Percentiles rank a stretch among this genome's conserved stretches.
Evolutionary conservation across 2,113 vertebrate species (phyloP).

Genomic region (Anthoscopus minutus): DNA sequence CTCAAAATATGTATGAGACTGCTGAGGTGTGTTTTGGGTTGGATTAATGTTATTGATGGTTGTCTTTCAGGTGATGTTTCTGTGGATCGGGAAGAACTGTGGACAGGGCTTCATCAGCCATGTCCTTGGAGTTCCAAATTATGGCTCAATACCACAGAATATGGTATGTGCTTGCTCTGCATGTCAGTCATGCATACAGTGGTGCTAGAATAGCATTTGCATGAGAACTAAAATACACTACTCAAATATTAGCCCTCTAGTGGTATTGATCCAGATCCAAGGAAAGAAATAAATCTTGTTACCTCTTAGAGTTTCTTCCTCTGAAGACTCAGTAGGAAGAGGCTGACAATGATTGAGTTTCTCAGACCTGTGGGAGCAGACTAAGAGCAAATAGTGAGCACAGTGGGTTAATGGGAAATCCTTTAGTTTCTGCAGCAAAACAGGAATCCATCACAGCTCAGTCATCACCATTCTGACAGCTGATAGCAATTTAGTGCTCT

Average conservation of each 20-base stretch:
- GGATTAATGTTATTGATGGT: neutral
- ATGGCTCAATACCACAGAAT: constrained; percentile 81
- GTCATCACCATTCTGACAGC: neutral
- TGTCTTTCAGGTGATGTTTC: constrained; percentile 80
- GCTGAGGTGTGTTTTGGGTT: neutral
- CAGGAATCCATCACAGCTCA: neutral
- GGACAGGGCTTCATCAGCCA: constrained; percentile 82
- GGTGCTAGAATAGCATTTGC: neutral
- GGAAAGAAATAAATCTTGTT: neutral
- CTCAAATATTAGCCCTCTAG: neutral
- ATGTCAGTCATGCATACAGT: too few relatives aligned
- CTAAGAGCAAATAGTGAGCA: neutral
- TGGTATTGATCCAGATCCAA: neutral
- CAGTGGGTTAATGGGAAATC: neutral
- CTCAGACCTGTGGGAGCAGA: neutral
- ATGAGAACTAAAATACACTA: neutral
- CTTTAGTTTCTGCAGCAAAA: neutral
- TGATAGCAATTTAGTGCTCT: neutral
- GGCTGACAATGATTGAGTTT: neutral
- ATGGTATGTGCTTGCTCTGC: constrained; percentile 74
- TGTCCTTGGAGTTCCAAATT: constrained; percentile 87
- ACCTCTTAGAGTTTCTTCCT: neutral
- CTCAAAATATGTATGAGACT: neutral
- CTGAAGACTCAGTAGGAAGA: neutral
- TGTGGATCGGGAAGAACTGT: constrained; percentile 92